phyloP scores from a whole-genome alignment of 2,797 vertebrate species.

The Euphonia xanthogaster region DNA sequence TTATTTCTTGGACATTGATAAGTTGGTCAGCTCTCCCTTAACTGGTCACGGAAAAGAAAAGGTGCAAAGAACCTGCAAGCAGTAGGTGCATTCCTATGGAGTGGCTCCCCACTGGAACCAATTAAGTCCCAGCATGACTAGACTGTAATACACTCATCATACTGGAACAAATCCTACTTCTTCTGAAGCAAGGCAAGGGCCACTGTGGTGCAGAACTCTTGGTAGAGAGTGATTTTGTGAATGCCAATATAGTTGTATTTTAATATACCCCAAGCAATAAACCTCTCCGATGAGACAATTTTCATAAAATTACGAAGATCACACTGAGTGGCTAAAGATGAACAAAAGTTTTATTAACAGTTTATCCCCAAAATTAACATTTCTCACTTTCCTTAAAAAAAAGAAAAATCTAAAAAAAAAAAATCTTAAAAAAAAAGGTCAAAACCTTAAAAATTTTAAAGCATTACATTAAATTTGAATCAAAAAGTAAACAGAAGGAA shows the following conservation, averaged over 20 bases:
- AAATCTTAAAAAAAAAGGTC: not conserved
- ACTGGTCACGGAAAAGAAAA: not conserved
- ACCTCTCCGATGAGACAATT: not conserved
- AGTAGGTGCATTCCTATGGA: not conserved
- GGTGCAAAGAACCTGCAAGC: not conserved
- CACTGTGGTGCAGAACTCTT: not conserved
- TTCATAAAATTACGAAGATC: not conserved
- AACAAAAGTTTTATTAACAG: not conserved
- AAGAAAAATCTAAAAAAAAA: not conserved
- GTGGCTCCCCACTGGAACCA: not conserved
- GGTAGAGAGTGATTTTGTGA: not conserved
- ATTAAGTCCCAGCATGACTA: not conserved
- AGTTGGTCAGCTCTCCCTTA: not conserved
- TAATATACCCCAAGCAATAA: not conserved
- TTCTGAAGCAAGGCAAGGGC: not conserved
- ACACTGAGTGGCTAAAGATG: not conserved
- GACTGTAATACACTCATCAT: not conserved
- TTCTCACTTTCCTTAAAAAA: not conserved
- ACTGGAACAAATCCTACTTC: not conserved
- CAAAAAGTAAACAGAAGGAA: not conserved
- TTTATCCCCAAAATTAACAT: not conserved
- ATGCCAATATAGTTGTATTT: not conserved
- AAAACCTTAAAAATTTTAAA: not conserved
- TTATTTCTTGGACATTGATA: conserved; percentile 8
- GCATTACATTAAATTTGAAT: not conserved